Evolutionary conservation across 2,113 vertebrate species (phyloP).

Genomic region (Nerophis ophidion): DNA sequence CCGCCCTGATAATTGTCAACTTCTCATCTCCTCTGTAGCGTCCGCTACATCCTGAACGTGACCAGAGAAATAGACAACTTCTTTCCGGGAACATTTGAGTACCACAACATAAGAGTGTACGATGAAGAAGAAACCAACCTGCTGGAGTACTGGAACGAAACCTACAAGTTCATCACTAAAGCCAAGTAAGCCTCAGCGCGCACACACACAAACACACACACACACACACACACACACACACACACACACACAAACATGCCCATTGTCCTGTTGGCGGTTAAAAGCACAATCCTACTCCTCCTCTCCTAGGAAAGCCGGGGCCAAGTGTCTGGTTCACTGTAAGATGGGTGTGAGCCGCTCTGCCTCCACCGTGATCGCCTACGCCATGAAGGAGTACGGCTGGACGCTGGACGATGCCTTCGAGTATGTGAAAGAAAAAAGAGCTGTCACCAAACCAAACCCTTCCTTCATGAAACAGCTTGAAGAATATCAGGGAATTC

Average conservation of each 20-base stretch:
- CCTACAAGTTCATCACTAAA: constrained; percentile 98
- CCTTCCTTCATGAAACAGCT: constrained; percentile 96
- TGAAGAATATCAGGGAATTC: constrained; percentile 97
- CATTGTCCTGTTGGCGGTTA: not conserved
- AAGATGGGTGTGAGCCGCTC: constrained; percentile 99
- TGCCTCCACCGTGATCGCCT: constrained; percentile 94
- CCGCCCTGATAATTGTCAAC: not conserved
- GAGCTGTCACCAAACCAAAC: constrained; percentile 91
- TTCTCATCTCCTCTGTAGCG: constrained; percentile 60
- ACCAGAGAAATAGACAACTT: constrained; percentile 98
- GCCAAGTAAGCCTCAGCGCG: constrained; percentile 77
- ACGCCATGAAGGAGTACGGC: constrained; percentile 97
- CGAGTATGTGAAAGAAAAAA: constrained; percentile 89
- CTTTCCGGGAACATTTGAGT: constrained; percentile 93
- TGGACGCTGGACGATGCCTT: constrained; percentile 93
- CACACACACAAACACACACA: not conserved
- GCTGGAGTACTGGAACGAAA: constrained; percentile 97
- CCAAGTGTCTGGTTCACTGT: constrained; percentile 96
- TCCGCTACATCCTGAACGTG: constrained; percentile 93
- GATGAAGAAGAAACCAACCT: constrained; percentile 97
- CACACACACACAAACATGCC: not conserved
- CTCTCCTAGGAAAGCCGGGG: constrained; percentile 82
- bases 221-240: too few species aligned
- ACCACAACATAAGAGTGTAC: constrained; percentile 95
- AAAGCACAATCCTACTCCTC: not conserved